Evolutionary conservation across 1,140 invertebrate species (phyloP).

Genomic region (Drosophila parabipectinata): DNA sequence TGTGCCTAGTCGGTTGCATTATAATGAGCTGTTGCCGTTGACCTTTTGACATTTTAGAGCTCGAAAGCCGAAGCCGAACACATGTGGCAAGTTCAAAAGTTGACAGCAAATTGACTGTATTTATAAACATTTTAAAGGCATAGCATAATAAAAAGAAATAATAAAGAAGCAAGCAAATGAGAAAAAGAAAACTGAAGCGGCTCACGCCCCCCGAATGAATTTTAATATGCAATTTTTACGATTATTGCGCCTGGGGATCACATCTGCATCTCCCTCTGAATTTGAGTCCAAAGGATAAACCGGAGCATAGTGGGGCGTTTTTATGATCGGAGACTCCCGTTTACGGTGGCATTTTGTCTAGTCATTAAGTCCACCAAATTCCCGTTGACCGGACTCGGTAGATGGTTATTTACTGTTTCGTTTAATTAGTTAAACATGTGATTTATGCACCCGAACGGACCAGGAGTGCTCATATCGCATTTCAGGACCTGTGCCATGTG

Average conservation of each 20-base stretch:
- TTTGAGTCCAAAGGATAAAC: constrained; percentile 7
- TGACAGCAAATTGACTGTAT: constrained; percentile 81
- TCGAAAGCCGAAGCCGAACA: constrained; percentile 60
- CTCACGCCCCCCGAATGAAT: constrained; percentile 62
- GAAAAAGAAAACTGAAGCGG: constrained; percentile 29
- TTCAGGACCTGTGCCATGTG: constrained; percentile 11
- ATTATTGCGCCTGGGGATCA: constrained; percentile 54
- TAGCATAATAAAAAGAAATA: constrained; percentile 46
- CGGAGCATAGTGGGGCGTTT: constrained; percentile 27
- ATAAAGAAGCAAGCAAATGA: constrained; percentile 1
- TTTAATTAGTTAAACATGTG: constrained; percentile 74
- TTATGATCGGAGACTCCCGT: constrained; percentile 45
- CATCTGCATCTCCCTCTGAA: constrained; percentile 24
- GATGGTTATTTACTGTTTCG: constrained; percentile 56
- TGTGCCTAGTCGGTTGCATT: constrained; percentile 21
- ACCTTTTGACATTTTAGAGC: constrained; percentile 68
- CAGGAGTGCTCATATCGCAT: constrained; percentile 12
- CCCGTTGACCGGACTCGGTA: constrained; percentile 38
- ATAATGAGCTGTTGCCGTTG: constrained; percentile 59
- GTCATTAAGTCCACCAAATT: constrained; percentile 44
- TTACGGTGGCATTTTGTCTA: constrained; percentile 65
- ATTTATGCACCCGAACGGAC: constrained; percentile 53
- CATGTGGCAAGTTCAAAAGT: constrained; percentile 81
- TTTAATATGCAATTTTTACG: constrained; percentile 78
- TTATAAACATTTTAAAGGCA: constrained; percentile 76